These are phyloP conservation scores for Tethya wilhelma DNA, from an alignment of 37 sponge, comb jelly and placozoan species.

Conservation along the genomic window DNA sequence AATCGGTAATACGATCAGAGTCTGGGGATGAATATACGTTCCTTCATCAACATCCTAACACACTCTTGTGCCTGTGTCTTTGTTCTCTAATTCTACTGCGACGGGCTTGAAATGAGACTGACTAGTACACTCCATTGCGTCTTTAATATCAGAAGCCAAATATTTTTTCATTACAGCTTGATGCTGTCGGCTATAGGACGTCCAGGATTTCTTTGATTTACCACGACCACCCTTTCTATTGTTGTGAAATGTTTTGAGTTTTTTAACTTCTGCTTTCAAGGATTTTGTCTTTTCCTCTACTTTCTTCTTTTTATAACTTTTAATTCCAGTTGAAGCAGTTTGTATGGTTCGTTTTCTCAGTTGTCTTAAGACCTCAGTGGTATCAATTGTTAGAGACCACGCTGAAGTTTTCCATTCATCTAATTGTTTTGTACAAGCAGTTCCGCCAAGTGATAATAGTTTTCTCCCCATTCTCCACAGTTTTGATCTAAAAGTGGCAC, in stretches of 20 bases:
- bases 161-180: neutral
- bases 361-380: neutral
- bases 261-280: constrained; percentile 1
- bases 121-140: neutral
- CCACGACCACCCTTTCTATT: neutral
- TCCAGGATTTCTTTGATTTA: neutral
- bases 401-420: neutral
- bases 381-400: neutral
- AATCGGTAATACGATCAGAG: neutral
- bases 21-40: neutral
- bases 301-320: neutral
- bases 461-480: constrained; percentile 27
- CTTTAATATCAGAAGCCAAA: neutral
- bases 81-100: constrained; percentile 4
- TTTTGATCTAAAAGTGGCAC: constrained; percentile 15
- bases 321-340: constrained; percentile 1
- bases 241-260: neutral
- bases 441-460: neutral
- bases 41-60: neutral
- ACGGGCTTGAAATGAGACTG: neutral
- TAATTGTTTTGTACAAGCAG: neutral
- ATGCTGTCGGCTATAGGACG: neutral
- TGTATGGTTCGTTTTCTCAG: neutral
- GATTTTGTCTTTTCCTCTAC: no score
- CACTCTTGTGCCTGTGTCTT: neutral